phyloP scores from a whole-genome alignment of 53 echinoderm and acorn worm species.

The Temnopleurus reevesii region DNA sequence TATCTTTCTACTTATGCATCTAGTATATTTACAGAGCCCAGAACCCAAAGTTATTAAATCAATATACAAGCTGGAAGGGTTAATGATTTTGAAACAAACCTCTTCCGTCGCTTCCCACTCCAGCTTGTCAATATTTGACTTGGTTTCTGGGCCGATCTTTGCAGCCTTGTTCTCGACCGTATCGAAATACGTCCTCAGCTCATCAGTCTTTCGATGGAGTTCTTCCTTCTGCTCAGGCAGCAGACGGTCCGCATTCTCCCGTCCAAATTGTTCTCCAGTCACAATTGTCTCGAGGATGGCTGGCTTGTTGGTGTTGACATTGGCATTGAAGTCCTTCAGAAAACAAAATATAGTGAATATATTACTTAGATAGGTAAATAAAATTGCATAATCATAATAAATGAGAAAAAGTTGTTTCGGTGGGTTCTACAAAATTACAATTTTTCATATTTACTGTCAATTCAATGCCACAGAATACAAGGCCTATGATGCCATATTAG shows the following conservation, averaged over 20 bases:
- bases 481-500: no score
- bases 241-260: slow-evolving; percentile 79
- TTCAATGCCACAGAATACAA: no score
- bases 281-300: slow-evolving; percentile 91
- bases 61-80: no score
- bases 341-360: not conserved
- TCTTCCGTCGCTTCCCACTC: slow-evolving; percentile 86
- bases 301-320: slow-evolving; percentile 91
- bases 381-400: no score
- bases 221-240: slow-evolving; percentile 85
- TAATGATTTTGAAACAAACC: slow-evolving; percentile 48
- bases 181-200: slow-evolving; percentile 83
- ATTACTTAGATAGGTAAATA: no score
- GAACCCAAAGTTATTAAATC: no score
- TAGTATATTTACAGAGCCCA: no score
- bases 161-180: slow-evolving; percentile 70
- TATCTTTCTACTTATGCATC: no score
- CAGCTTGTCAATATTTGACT: slow-evolving; percentile 76
- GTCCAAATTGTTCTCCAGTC: slow-evolving; percentile 92
- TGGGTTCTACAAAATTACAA: no score
- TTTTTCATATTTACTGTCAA: no score
- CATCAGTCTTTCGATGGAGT: slow-evolving; percentile 88
- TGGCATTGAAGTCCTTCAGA: slow-evolving; percentile 80
- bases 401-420: no score
- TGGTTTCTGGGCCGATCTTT: slow-evolving; percentile 77